Evolutionary conservation across 2,888 invertebrate species (phyloP).

Genomic region (Callosobruchus maculatus): DNA sequence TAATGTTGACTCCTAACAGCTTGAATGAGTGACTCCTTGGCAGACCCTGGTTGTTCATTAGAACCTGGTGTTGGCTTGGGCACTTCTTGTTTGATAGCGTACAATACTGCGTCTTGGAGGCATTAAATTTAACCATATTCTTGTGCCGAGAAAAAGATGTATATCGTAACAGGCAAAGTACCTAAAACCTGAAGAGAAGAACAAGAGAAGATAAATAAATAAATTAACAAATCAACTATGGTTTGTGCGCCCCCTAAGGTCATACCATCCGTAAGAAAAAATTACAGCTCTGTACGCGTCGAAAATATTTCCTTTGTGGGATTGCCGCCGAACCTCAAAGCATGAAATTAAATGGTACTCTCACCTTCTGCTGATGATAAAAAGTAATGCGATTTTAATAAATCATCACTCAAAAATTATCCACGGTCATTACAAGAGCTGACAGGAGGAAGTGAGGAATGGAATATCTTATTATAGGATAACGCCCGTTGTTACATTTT

Average conservation of each 20-base stretch:
- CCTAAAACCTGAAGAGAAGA: too few species aligned
- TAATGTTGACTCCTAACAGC: too few species aligned
- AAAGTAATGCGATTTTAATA: conserved; percentile 1
- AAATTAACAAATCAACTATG: too few species aligned
- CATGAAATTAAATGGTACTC: neutral
- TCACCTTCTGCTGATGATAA: neutral
- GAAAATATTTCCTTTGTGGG: neutral
- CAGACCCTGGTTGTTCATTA: too few species aligned
- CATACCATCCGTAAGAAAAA: neutral
- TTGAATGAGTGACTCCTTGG: too few species aligned
- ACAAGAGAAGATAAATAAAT: too few species aligned
- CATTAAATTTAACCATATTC: too few species aligned
- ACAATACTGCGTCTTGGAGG: too few species aligned
- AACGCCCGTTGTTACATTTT: neutral
- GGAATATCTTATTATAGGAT: neutral
- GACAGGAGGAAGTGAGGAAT: conserved; percentile 8
- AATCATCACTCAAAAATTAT: conserved; percentile 10
- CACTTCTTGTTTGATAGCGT: too few species aligned
- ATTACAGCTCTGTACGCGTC: neutral
- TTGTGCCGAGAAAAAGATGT: too few species aligned
- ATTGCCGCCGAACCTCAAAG: neutral
- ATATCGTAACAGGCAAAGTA: too few species aligned
- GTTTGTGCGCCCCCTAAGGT: neutral
- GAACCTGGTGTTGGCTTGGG: too few species aligned
- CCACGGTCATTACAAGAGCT: conserved; percentile 4